Base-by-base conservation (phyloP, 2,113 vertebrate genomes). In the Gobius niger region DNA sequence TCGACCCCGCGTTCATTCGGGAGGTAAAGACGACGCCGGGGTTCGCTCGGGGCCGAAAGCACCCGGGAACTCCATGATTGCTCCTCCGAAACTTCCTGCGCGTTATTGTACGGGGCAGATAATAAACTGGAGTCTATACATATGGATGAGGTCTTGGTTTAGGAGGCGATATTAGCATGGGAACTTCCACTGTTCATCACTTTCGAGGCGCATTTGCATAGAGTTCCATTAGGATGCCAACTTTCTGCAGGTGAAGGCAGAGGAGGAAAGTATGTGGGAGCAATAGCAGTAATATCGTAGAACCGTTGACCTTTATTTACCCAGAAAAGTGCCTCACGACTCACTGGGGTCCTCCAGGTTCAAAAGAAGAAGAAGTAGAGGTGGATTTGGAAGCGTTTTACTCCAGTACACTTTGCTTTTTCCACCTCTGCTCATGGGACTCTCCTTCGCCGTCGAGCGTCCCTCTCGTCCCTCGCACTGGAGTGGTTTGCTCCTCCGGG, bases 211-310 rank as follows among this genome's bases (percentile, higher is more conserved):
- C 53, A 81, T 85, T 76, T 63, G 70, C 80, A 82, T 78, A 70
- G 62, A 88, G 82, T 81, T 65, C 54, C 79, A 79, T 78, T 72
- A 81, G 61, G 81, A 77, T 64, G 44, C 52, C 66, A 19, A 10
- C 53, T 51, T 2, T 80, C 70, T 42, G 76, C 77, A 78, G 87
- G 77, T 86, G 70, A 44, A 34, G 24, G 24, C 24, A 34, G 24
- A 2, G 24, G 24, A 34, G 24, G 24, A 34, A 4, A 34, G 24
- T 34, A 34, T 3, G 24, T 4, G 24, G 24, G 24, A 19, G 16
- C 19, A 53, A 9, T 53, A 53, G 8, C 5, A 53, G 10, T 24
- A 53, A 18, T 19, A 53, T 34, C 24, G 2, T 34, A 34, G 24
- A 34, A 34, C 24, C 24, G 24, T 4, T 34, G 24, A 4, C 24